Evolutionary conservation across 2,113 vertebrate genomes (phyloP).

Genomic region (Crotalus viridis): DNA sequence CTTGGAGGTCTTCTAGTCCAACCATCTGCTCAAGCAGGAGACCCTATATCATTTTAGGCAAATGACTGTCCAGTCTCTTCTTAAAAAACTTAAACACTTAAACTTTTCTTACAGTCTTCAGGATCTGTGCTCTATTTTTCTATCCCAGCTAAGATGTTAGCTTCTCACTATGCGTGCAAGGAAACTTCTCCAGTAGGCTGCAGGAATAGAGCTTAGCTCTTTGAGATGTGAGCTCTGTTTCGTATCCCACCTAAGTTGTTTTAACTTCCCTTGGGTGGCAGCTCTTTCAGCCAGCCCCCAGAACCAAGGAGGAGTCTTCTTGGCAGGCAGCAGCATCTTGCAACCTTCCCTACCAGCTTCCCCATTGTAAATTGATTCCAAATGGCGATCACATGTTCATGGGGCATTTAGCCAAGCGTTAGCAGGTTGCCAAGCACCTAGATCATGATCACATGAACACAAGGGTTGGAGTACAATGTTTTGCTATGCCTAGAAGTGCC

Average conservation of each 20-base stretch:
- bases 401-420: background rate
- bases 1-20: no score
- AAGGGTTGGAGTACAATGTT: no score
- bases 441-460: no score
- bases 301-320: background rate
- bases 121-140: background rate
- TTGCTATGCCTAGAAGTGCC: no score
- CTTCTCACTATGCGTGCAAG: background rate
- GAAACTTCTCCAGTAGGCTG: background rate
- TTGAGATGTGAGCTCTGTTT: background rate
- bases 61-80: no score
- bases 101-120: background rate
- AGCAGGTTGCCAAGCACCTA: no score
- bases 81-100: no score
- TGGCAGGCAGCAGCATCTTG: background rate
- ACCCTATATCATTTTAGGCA: no score
- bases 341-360: background rate
- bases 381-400: background rate
- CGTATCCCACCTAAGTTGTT: background rate
- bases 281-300: background rate
- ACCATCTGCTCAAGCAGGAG: no score
- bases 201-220: background rate
- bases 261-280: background rate
- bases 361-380: background rate
- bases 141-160: background rate